Evolutionary conservation across 1,140 invertebrate species (phyloP).

Genomic region (Micrasema minimum): DNA sequence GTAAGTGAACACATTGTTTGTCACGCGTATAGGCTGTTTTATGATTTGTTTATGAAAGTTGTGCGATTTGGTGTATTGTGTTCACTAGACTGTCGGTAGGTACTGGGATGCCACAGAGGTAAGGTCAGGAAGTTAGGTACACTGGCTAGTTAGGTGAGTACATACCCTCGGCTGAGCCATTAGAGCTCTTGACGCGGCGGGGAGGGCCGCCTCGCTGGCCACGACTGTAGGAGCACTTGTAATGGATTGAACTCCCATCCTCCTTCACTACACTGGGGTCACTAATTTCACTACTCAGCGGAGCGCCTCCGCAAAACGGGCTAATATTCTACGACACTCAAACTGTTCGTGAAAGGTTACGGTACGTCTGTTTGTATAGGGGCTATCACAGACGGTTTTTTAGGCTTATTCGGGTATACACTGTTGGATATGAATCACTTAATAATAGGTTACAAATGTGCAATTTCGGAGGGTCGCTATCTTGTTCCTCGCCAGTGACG

Average conservation of each 20-base stretch:
- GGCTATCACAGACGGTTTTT: constrained; percentile 46
- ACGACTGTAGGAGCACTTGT: constrained; percentile 57
- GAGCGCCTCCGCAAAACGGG: not conserved
- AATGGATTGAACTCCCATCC: constrained; percentile 61
- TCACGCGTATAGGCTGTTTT: not conserved
- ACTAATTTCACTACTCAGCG: constrained; percentile 53
- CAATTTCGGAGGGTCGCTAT: not conserved
- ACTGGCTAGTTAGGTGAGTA: no score
- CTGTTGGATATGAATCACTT: constrained; percentile 39
- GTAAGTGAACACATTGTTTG: no score
- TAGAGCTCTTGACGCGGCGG: constrained; percentile 66
- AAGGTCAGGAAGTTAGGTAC: no score
- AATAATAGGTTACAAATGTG: not conserved
- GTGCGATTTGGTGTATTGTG: not conserved
- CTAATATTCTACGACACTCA: constrained; percentile 30
- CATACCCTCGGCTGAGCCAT: constrained; percentile 69
- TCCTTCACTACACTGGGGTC: constrained; percentile 65
- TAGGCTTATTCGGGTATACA: constrained; percentile 39
- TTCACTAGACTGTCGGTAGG: no score
- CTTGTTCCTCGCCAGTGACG: not conserved
- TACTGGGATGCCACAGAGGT: no score
- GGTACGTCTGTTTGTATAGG: constrained; percentile 10
- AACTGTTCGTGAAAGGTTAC: not conserved
- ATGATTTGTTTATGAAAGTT: constrained; percentile 1
- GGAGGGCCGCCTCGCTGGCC: constrained; percentile 66